Evolutionary conservation across 2,113 vertebrate genomes (phyloP), one percentile per base, ranked within the genome.

Genomic region (Synodontis membranacea): DNA sequence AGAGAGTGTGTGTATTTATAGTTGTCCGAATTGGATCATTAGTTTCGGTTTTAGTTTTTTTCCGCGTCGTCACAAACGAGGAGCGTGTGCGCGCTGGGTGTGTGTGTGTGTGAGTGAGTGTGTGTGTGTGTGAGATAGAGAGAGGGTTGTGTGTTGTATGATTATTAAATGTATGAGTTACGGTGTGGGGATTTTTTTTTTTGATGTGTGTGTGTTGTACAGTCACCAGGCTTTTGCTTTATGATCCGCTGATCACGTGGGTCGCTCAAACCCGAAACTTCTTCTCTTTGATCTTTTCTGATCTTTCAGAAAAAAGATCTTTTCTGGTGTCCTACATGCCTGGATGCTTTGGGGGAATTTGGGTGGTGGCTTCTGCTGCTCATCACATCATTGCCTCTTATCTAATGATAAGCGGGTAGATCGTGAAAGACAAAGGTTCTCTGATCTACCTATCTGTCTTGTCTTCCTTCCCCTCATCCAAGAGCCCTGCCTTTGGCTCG

Each of bases 361-460:
- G 50, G 79, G 86, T 62, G 66, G 54, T 48, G 80, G 80, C 54
- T 62, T 42, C 14, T 46, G 21, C 39, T n/a, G 7, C 54, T 74
- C 28, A 54, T 42, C 48, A 44, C 12, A 10, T 58, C 10, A 0
- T 46, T 31, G 31, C 12, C n/a, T 79, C 44, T 80, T 52, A 80
- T 80, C 62, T 72, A 7, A 0, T 56, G 50, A 72, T 82, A 21
- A 86, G 46, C 2, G 3, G 44, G 0, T 19, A 58, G 28, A 74
- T 80, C 7, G 42, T 1, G 62, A 37, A 86, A 34, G 68, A 72
- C 39, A 56, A 14, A 70, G 56, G 37, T 11, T 15, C 14, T 80
- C 39, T 72, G 58, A 21, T 62, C 4, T 8, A 5, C 64, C 5
- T 52, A 19, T 3, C 5, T 52, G 19, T 3, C 52, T 3, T 31